Evolutionary conservation across 2,888 invertebrate species (phyloP).

Genomic region (Drosophila algonquin): DNA sequence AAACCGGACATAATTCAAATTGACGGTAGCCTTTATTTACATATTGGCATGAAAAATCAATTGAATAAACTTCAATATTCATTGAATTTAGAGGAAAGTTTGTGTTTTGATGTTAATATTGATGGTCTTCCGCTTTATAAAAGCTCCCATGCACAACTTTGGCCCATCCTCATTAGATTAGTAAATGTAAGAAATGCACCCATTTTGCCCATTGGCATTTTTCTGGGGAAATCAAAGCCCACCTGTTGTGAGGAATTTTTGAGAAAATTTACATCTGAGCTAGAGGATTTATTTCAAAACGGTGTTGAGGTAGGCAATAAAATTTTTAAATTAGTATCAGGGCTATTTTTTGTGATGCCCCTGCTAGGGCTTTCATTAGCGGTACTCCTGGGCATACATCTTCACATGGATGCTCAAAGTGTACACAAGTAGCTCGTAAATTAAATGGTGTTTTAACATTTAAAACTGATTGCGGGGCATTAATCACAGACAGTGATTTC

Average conservation of each 20-base stretch:
- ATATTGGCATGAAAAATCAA: conserved; percentile 2
- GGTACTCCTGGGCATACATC: neutral
- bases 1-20: neutral
- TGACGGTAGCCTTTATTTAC: conserved; percentile 3
- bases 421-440: too few species aligned
- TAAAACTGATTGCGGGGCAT: too few species aligned
- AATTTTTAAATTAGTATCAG: neutral
- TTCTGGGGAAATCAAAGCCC: neutral
- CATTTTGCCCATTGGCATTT: neutral
- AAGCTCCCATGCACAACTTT: conserved; percentile 9
- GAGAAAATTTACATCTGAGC: neutral
- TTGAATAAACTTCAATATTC: neutral
- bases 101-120: conserved; percentile 4
- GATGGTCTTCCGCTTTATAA: conserved; percentile 17
- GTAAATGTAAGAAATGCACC: neutral
- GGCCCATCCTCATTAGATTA: neutral
- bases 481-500: too few species aligned
- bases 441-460: too few species aligned
- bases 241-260: neutral
- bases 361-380: conserved; percentile 2
- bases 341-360: conserved; percentile 7
- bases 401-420: too few species aligned
- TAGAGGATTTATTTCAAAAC: conserved; percentile 1
- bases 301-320: neutral
- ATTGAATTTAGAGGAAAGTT: too few species aligned